Evolutionary conservation across 2,888 invertebrate species (phyloP), one percentile per base, ranked within the genome.

Genomic region (Drosophila neotestacea): DNA sequence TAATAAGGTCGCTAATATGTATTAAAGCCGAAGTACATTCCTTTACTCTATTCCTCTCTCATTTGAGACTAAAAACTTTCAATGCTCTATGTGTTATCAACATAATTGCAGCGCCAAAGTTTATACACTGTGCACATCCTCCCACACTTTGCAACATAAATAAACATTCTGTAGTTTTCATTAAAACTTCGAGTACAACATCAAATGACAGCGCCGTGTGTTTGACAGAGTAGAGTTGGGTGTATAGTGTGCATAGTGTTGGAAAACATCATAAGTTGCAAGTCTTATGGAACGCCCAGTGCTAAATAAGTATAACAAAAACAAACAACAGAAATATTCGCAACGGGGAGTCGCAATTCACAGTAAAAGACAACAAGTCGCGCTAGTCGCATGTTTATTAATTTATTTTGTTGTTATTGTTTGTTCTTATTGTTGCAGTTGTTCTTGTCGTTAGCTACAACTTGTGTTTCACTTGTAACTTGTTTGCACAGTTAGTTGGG

Each of bases 161-260:
- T 61, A 48, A 42, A 48, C 55, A 67, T 62, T 51, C 60, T 44
- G 64, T 52, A 73, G 69, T 70, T 85, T 83, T 85, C 82, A 83
- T 83, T 83, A 83, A 83, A 83, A 83, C 63, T 83, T 87, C 51
- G 77, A 73, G 67, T 67, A 66, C 59, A 77, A 77, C 70, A 77
- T 64, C 64, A 61, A 60, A 58, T 80, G 77, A 73, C 73, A 70
- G 50, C 65, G 55, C 58, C 59, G 69, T 38, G 52, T 56, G 60
- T 64, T 50, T 36, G 34, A 42, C 48, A 50, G 22, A 22, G 22
- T 50, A 38, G 22, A 22, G 22, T 22, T 3, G 22, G 22, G 38
- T 11, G n/a, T 13, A 27, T 16, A 16, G 16, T 16, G 30, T 32
- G 16, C 6, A 11, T 27, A 16, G 38, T 54, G 60, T 55, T 51